Percentiles rank a stretch among this genome's conserved stretches.
Conservation (phyloP, 2,797 vertebrate genomes). For the Hapalemur alaotrensis region DNA sequence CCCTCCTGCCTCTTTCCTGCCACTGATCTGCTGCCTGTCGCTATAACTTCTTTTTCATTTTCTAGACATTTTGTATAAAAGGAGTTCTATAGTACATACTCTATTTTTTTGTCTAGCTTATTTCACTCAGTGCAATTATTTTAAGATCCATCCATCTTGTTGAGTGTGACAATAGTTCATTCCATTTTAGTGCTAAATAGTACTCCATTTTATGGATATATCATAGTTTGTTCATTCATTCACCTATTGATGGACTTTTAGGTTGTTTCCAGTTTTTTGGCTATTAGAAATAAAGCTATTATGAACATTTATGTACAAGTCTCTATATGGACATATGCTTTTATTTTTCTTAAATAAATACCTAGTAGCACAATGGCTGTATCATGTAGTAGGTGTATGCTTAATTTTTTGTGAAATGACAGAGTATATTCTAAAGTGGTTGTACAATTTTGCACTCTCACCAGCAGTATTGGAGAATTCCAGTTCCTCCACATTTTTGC, state of each 20-base stretch:
- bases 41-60: not conserved
- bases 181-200: not conserved
- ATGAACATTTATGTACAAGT: not conserved
- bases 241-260: not conserved
- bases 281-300: not conserved
- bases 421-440: not conserved
- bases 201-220: not conserved
- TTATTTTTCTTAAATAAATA: not conserved
- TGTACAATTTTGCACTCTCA: not conserved
- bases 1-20: not conserved
- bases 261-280: not conserved
- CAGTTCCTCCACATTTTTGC: not conserved
- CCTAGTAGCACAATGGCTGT: not conserved
- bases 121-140: not conserved
- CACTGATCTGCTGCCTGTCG: not conserved
- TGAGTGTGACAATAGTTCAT: not conserved
- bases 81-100: not conserved
- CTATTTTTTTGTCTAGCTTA: not conserved
- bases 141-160: not conserved
- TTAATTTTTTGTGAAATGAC: not conserved
- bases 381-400: not conserved
- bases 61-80: not conserved
- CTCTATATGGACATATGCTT: not conserved
- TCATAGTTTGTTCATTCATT: not conserved
- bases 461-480: not conserved